These are phyloP conservation scores for Rhagoletis pomonella DNA, from an alignment of 1,140 invertebrate genomes.

Conservation along the genomic window DNA sequence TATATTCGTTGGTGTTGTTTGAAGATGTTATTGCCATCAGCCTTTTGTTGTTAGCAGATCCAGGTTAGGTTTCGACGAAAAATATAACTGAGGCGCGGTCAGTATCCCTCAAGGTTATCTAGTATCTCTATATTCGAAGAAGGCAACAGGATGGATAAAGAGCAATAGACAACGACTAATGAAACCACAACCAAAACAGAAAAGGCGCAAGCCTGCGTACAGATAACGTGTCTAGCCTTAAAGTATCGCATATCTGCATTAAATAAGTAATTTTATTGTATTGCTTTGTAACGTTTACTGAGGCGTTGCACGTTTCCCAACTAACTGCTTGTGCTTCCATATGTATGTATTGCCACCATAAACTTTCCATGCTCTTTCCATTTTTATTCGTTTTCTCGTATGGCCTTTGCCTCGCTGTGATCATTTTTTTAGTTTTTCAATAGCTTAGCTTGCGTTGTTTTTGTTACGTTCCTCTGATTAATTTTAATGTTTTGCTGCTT, in stretches of 20 bases:
- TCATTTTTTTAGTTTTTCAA: background rate
- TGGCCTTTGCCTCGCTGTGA: background rate
- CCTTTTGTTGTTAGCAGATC: background rate
- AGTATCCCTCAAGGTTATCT: background rate
- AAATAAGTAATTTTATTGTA: slow-evolving; percentile 39
- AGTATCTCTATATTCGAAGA: slow-evolving; percentile 10
- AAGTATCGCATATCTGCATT: slow-evolving; percentile 25
- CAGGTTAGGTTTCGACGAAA: background rate
- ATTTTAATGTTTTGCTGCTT: background rate
- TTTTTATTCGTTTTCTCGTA: background rate
- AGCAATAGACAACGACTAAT: background rate
- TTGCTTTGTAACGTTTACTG: background rate
- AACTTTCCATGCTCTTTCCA: background rate
- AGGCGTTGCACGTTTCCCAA: background rate
- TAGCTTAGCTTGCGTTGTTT: background rate
- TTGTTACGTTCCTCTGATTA: background rate
- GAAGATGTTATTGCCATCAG: slow-evolving; percentile 6
- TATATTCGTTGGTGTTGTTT: background rate
- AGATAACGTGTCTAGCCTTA: background rate
- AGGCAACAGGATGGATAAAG: background rate
- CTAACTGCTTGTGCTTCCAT: background rate
- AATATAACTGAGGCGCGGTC: background rate
- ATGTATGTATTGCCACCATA: background rate
- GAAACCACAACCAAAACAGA: background rate
- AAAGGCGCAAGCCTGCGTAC: background rate